These are phyloP conservation scores for Dendrocincla tyrannina DNA, from an alignment of 2,797 vertebrate species.

Conservation along the genomic window DNA sequence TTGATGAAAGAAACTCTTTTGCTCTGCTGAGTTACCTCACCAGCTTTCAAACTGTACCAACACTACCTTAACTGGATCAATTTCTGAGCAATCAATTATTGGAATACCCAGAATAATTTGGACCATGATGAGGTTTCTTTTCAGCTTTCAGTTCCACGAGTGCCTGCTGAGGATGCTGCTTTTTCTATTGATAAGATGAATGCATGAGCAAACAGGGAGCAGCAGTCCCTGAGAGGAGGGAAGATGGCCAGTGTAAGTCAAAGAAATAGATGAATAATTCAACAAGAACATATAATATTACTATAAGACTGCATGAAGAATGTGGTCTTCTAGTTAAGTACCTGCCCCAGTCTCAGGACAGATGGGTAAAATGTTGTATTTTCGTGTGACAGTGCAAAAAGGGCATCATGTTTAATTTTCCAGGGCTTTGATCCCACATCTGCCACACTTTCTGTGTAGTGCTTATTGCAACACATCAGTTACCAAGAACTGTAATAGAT, in stretches of 20 bases:
- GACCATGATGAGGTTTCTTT: background rate
- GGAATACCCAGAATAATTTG: background rate
- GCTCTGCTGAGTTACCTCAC: background rate
- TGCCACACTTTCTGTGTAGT: background rate
- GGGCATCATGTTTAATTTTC: background rate
- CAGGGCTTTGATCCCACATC: background rate
- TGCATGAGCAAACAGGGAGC: background rate
- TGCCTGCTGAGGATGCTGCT: background rate
- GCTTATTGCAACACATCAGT: background rate
- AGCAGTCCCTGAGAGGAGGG: background rate
- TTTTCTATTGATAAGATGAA: background rate
- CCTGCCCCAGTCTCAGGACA: background rate
- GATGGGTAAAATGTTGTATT: background rate
- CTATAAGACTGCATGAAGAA: background rate
- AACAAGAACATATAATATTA: background rate
- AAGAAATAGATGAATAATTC: background rate
- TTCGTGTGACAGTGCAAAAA: background rate
- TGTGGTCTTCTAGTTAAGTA: background rate
- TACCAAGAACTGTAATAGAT: background rate
- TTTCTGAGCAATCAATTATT: rapidly evolving
- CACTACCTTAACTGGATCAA: background rate
- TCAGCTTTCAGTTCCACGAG: background rate
- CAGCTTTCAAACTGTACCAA: background rate
- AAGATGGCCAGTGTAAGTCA: background rate
- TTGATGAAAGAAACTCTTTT: background rate